These are phyloP conservation scores for Bujurquina vittata DNA, from an alignment of 2,113 vertebrate species.

Conservation along the genomic window DNA sequence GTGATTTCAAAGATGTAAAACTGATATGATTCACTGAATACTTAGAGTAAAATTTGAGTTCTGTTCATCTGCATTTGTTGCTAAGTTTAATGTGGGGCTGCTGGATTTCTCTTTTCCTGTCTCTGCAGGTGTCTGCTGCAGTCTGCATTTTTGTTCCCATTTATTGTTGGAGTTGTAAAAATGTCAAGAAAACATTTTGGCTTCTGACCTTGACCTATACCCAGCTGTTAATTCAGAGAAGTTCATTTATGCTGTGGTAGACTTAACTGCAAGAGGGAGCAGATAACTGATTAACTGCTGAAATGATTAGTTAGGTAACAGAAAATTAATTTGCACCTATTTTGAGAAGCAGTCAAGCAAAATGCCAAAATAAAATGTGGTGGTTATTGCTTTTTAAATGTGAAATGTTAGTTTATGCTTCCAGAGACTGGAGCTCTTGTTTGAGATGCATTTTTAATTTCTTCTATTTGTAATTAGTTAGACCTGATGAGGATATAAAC, in stretches of 20 bases:
- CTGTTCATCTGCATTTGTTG: neutral
- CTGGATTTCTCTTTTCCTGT: neutral
- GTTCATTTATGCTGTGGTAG: neutral
- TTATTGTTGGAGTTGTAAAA: neutral
- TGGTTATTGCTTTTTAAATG: too few relatives aligned
- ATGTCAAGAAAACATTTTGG: neutral
- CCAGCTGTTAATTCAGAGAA: neutral
- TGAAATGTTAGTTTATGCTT: neutral
- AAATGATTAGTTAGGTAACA: neutral
- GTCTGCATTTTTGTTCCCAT: neutral
- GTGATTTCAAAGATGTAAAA: neutral
- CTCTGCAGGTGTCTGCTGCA: neutral
- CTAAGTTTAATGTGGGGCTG: neutral
- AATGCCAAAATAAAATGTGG: too few relatives aligned
- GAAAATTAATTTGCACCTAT: neutral
- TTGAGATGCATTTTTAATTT: neutral
- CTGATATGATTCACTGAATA: neutral
- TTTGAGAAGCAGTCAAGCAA: neutral
- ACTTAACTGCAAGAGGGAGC: neutral
- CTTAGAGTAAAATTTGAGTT: neutral
- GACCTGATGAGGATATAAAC: neutral
- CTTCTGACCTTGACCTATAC: neutral
- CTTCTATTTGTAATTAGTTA: neutral
- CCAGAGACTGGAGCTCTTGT: neutral
- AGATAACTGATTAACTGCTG: neutral